These are phyloP conservation scores for Tholera decimalis DNA, from an alignment of 2,888 invertebrate genomes.

Conservation along the genomic window DNA sequence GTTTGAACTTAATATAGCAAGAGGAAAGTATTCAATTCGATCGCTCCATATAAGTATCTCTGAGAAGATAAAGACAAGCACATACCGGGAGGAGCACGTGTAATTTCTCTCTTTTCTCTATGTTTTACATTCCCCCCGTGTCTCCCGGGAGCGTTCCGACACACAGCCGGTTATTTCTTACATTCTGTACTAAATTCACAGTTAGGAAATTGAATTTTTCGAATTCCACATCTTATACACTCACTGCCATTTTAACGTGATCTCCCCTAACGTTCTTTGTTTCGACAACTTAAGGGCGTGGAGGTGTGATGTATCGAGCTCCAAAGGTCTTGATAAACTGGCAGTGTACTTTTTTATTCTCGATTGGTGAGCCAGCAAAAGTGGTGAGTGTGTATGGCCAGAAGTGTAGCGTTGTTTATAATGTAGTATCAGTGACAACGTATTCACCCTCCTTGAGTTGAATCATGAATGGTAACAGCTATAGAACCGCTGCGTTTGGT, in stretches of 20 bases:
- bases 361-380: conserved; percentile 68
- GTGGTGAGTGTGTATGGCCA: conserved; percentile 40
- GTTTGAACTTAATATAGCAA: not conserved
- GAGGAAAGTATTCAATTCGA: conserved; percentile 10
- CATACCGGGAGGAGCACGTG: conserved; percentile 71
- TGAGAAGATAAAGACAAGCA: conserved; percentile 63
- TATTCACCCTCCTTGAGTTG: conserved; percentile 65
- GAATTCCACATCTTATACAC: conserved; percentile 80
- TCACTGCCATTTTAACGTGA: conserved; percentile 70
- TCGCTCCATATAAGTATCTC: conserved; percentile 40
- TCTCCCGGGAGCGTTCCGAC: conserved; percentile 78
- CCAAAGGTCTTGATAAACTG: conserved; percentile 68
- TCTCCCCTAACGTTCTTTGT: conserved; percentile 58
- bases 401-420: conserved; percentile 58
- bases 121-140: conserved; percentile 82
- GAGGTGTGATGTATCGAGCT: conserved; percentile 66
- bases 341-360: conserved; percentile 75
- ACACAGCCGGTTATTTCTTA: conserved; percentile 84
- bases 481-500: conserved; percentile 19
- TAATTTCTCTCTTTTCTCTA: conserved; percentile 79
- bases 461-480: conserved; percentile 29
- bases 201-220: conserved; percentile 89
- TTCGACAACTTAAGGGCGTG: conserved; percentile 51
- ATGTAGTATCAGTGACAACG: conserved; percentile 65
- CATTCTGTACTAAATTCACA: conserved; percentile 87